Conservation (phyloP, 92 coral and sea anemone genomes). For the Montipora capitata region DNA sequence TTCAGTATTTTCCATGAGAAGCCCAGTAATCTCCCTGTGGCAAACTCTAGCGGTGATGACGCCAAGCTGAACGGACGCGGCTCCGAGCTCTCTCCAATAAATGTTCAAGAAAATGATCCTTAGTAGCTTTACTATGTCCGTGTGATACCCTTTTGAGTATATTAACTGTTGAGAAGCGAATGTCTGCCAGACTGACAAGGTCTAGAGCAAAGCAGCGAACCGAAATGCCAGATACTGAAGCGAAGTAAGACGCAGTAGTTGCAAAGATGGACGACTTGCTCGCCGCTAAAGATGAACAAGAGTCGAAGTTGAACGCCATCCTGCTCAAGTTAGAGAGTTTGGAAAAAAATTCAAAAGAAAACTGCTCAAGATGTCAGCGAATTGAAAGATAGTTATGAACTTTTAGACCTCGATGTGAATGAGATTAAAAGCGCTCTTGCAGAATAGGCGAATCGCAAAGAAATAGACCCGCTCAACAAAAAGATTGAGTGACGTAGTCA, state of each 20-base stretch:
- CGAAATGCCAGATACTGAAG: not conserved
- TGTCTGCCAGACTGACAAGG: slow-evolving; percentile 9
- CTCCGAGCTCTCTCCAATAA: not conserved
- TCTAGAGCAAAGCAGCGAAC: slow-evolving; percentile 7
- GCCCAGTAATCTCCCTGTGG: too few species aligned
- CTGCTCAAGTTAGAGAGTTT: slow-evolving; percentile 1
- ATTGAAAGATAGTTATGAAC: slow-evolving; percentile 1
- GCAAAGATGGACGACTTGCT: slow-evolving; percentile 30
- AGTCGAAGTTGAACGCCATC: slow-evolving; percentile 7
- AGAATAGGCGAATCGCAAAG: not conserved
- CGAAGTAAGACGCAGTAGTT: not conserved
- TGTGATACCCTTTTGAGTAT: not conserved
- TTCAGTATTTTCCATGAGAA: too few species aligned
- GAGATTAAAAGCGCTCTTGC: slow-evolving; percentile 13
- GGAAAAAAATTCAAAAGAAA: slow-evolving; percentile 16
- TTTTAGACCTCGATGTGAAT: not conserved
- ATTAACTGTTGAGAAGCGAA: not conserved
- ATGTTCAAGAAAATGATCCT: not conserved
- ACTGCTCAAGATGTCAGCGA: slow-evolving; percentile 22
- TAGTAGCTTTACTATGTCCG: not conserved
- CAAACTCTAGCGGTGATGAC: not conserved
- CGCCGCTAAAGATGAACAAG: slow-evolving; percentile 21
- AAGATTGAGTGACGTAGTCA: slow-evolving; percentile 17
- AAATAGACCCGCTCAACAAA: slow-evolving; percentile 2
- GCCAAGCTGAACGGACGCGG: not conserved